Base-by-base conservation (phyloP, 2,797 vertebrate species). In the Luscinia megarhynchos region DNA sequence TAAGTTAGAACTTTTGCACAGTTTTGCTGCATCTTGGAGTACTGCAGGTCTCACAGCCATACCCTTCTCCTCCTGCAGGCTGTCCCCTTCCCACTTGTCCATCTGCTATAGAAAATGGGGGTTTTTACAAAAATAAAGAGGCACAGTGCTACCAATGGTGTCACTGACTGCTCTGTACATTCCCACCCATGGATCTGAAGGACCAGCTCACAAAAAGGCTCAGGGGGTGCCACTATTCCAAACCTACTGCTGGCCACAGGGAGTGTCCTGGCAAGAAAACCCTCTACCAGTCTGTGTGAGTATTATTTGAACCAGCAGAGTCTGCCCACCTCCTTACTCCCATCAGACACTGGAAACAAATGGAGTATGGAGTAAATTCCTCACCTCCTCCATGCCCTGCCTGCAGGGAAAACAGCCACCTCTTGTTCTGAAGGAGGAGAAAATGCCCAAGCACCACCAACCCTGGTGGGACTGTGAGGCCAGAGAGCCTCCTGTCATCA, bases 371-470 rank as follows among this genome's bases (percentile, higher is more conserved):
- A 53, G 61, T 43, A 8, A 87, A 86, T 87, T 29, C 46, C 62
- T 76, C 79, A 34, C 40, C 83, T 91, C 53, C 87, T 68, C 79
- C 58, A 3, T 2, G 50, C 51, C 53, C 59, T 84, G 43, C 43
- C 64, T 82, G 59, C 2, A 9, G 66, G 76, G 58, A 72, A 87
- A 29, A 6, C 62, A 74, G 55, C 34, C 61, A 50, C 64, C 57
- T 55, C 63, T 45, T 80, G 51, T 34, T 68, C 54, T 34, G 61
- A 20, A 55, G 53, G 57, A 82, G 40, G 32, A 93, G 41, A 64
- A 68, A 86, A 54, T 0, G 0, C 24, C 40, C 4, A 22, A 3
- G 23, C 22, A 15, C 66, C 80, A 3, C 72, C 1, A 1, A 23
- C 55, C 68, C 48, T 61, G 19, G 46, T 50, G 50, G 34, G 55